These are phyloP conservation scores for Pseudococcus jackbeardsleyi DNA, from an alignment of 2,888 invertebrate genomes.

Conservation along the genomic window DNA sequence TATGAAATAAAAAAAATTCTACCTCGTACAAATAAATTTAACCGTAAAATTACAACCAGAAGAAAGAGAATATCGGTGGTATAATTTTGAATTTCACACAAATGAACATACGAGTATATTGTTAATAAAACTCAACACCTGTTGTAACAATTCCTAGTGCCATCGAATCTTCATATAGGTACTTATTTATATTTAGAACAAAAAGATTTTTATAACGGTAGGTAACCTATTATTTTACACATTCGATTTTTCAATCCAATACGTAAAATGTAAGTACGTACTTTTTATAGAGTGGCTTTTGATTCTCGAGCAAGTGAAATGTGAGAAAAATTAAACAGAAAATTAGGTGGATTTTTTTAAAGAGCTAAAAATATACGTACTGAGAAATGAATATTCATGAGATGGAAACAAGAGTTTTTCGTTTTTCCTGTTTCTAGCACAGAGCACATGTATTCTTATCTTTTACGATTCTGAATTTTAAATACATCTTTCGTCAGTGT, in stretches of 20 bases:
- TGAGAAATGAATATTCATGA: no score
- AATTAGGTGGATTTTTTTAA: no score
- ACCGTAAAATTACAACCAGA: conserved; percentile 34
- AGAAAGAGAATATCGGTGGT: conserved; percentile 12
- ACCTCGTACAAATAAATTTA: conserved; percentile 36
- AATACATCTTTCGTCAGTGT: no score
- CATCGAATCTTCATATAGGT: neutral
- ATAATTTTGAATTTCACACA: conserved; percentile 45
- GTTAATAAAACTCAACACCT: conserved; percentile 2
- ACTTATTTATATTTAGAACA: neutral
- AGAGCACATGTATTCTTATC: no score
- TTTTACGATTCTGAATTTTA: no score
- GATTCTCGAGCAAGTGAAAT: neutral
- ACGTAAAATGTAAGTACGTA: neutral
- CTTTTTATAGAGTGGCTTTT: neutral
- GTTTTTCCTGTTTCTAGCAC: no score
- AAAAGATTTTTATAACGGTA: neutral
- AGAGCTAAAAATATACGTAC: no score
- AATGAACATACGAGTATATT: conserved; percentile 11
- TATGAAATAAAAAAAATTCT: conserved; percentile 33
- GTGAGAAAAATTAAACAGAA: no score
- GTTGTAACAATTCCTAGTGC: neutral
- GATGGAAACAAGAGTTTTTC: no score
- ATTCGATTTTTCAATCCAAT: neutral
- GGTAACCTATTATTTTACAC: neutral